Conservation (phyloP, 2,888 invertebrate genomes). For the Sycophila texana region DNA sequence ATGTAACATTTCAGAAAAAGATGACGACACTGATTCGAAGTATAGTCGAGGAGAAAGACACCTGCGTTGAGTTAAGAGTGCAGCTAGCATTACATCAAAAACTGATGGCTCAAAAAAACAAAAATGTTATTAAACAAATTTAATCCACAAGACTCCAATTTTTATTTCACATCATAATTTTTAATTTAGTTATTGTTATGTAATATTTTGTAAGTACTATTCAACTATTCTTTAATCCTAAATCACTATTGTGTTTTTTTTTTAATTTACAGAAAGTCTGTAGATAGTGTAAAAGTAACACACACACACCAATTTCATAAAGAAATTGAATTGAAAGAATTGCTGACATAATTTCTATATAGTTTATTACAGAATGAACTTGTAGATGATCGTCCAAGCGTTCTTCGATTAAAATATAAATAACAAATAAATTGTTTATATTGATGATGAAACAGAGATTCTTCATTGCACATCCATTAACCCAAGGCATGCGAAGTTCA, state of each 20-base stretch:
- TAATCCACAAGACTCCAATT: slow-evolving; percentile 22
- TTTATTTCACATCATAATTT: slow-evolving; percentile 25
- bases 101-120: slow-evolving; percentile 44
- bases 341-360: slow-evolving; percentile 31
- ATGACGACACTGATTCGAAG: slow-evolving; percentile 82
- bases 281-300: slow-evolving; percentile 30
- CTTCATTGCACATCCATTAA: no score
- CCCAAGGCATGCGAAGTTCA: no score
- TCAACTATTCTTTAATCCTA: slow-evolving; percentile 25
- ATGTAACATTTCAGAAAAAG: slow-evolving; percentile 76
- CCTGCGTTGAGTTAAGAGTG: slow-evolving; percentile 84
- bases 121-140: slow-evolving; percentile 38
- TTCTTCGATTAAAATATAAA: slow-evolving; percentile 35
- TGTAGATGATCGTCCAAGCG: slow-evolving; percentile 33
- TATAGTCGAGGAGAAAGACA: slow-evolving; percentile 84
- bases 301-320: slow-evolving; percentile 38
- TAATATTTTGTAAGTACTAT: slow-evolving; percentile 31
- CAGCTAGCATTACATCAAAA: slow-evolving; percentile 80
- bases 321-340: slow-evolving; percentile 22
- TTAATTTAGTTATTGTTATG: slow-evolving; percentile 36
- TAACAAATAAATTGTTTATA: slow-evolving; percentile 46
- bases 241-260: slow-evolving; percentile 44
- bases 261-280: slow-evolving; percentile 37
- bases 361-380: slow-evolving; percentile 51
- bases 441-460: slow-evolving; percentile 20